A percentile compares a stretch with the other conserved stretches of the same genome.
phyloP scores from a whole-genome alignment of 1,140 invertebrate genomes.

The Solenopsis invicta region DNA sequence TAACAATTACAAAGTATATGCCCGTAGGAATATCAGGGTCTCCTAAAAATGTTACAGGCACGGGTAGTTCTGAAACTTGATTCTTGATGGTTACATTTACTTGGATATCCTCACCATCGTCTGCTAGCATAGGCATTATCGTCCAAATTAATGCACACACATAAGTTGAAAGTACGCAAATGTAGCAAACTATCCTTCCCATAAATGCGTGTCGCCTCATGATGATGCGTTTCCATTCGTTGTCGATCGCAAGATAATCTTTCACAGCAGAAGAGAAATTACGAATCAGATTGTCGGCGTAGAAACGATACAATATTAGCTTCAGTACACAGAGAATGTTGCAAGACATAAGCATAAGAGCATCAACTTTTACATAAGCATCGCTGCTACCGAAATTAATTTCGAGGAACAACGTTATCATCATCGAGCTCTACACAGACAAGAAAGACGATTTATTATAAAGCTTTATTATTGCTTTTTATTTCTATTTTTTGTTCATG shows the following conservation, averaged over 20 bases:
- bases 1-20: background rate
- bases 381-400: background rate
- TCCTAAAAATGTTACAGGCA: constrained; percentile 4
- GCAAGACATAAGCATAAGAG: constrained; percentile 15
- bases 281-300: background rate
- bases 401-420: background rate
- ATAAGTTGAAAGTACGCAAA: constrained; percentile 2
- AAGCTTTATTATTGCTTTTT: no score
- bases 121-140: background rate
- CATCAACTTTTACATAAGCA: constrained; percentile 27
- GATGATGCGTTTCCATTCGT: background rate
- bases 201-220: constrained; percentile 51
- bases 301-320: background rate
- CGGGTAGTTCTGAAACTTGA: background rate
- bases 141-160: background rate
- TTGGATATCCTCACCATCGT: background rate
- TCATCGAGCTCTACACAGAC: background rate
- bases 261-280: constrained; percentile 53
- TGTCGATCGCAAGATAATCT: constrained; percentile 32
- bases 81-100: constrained; percentile 7
- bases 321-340: constrained; percentile 26
- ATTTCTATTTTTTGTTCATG: no score
- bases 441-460: background rate
- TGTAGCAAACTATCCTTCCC: background rate
- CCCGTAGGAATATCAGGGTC: background rate